Evolutionary conservation across 2,888 invertebrate species (phyloP).

Genomic region (Hirudinaria manillensis): DNA sequence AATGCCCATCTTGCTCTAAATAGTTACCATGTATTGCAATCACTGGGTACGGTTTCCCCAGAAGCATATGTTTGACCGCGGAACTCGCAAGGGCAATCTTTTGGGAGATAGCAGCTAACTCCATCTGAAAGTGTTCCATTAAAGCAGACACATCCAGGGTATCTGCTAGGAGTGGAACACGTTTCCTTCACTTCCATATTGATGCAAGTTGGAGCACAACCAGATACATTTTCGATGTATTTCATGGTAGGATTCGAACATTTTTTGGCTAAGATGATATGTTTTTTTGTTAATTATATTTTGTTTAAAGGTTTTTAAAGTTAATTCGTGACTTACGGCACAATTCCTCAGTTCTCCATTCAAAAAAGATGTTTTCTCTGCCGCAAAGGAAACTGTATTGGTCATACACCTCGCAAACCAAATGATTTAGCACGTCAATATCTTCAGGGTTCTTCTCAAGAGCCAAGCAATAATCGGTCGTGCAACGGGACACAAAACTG

Average conservation of each 20-base stretch:
- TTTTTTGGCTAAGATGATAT: not conserved
- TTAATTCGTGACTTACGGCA: slow-evolving; percentile 21
- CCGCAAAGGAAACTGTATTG: slow-evolving; percentile 26
- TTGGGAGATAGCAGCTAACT: slow-evolving; percentile 20
- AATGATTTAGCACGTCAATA: not conserved
- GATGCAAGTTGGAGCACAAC: slow-evolving; percentile 17
- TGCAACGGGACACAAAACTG: slow-evolving; percentile 28
- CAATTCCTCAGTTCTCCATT: slow-evolving; percentile 21
- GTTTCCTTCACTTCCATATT: slow-evolving; percentile 1
- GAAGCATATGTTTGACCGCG: slow-evolving; percentile 20
- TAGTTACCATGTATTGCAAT: slow-evolving; percentile 26
- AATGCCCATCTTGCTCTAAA: too few relatives aligned
- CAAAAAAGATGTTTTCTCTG: not conserved
- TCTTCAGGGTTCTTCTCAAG: slow-evolving; percentile 4
- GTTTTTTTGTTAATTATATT: not conserved
- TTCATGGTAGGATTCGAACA: slow-evolving; percentile 20
- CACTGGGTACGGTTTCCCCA: slow-evolving; percentile 25
- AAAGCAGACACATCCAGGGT: slow-evolving; percentile 23
- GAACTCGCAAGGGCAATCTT: slow-evolving; percentile 23
- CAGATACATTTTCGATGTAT: slow-evolving; percentile 15
- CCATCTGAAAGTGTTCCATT: slow-evolving; percentile 20
- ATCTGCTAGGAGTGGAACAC: not conserved
- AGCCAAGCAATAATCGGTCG: slow-evolving; percentile 31
- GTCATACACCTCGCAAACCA: slow-evolving; percentile 12
- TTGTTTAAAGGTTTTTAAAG: not conserved